These are phyloP conservation scores for Dendrolimus pini DNA, from an alignment of 2,888 invertebrate genomes.

Conservation along the genomic window DNA sequence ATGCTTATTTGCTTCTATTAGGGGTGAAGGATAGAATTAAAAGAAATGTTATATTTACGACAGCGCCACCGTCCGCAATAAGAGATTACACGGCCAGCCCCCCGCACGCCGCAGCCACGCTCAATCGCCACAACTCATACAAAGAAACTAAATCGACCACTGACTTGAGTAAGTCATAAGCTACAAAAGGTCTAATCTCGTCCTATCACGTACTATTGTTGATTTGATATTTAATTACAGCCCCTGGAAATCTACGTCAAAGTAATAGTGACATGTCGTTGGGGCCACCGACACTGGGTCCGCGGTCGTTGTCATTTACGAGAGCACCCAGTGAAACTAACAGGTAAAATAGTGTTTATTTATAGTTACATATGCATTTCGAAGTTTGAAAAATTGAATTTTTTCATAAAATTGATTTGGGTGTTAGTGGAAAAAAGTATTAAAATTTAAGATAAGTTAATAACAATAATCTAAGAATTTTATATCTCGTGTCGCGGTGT, in stretches of 20 bases:
- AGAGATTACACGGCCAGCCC: conserved; percentile 50
- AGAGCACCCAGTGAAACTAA: conserved; percentile 46
- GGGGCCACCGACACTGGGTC: conserved; percentile 58
- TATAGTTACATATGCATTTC: too few relatives aligned
- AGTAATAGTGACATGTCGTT: conserved; percentile 67
- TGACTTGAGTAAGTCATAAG: conserved; percentile 47
- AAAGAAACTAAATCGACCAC: conserved; percentile 62
- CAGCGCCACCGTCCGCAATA: conserved; percentile 32
- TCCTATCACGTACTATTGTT: neutral
- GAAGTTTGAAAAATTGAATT: too few relatives aligned
- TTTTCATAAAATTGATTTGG: too few relatives aligned
- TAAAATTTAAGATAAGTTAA: too few relatives aligned
- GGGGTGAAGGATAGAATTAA: conserved; percentile 53
- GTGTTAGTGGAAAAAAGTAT: too few relatives aligned
- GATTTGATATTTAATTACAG: conserved; percentile 28
- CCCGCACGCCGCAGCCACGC: conserved; percentile 34
- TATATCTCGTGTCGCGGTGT: too few relatives aligned
- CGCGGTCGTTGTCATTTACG: conserved; percentile 64
- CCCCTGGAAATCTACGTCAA: conserved; percentile 48
- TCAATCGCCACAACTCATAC: conserved; percentile 68
- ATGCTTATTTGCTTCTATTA: conserved; percentile 25
- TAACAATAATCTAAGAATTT: too few relatives aligned
- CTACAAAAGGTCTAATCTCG: too few relatives aligned
- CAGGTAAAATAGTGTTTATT: conserved; percentile 30
- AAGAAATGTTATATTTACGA: conserved; percentile 40